phyloP scores from a whole-genome alignment of 2,797 vertebrate genomes.

The Tolypeutes matacus region DNA sequence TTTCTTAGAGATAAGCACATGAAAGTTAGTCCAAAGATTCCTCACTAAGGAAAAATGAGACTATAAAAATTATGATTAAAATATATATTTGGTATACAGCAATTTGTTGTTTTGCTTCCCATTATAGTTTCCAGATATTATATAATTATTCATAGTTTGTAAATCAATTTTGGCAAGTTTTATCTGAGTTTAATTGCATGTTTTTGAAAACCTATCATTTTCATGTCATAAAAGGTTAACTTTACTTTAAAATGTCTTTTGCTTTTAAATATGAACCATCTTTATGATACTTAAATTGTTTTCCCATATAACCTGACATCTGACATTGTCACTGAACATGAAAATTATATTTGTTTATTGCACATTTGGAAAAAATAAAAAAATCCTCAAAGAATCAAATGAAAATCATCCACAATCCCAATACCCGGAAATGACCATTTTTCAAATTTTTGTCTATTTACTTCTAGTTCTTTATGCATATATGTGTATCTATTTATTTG shows the following conservation, averaged over 20 bases:
- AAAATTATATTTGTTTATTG: conserved; percentile 35
- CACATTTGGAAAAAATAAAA: conserved; percentile 32
- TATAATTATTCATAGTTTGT: neutral
- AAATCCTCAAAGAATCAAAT: neutral
- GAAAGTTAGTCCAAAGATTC: neutral
- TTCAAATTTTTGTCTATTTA: neutral
- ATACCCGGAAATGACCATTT: neutral
- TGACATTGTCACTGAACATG: conserved; percentile 53
- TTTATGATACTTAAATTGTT: neutral
- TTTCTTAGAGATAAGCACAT: conserved; percentile 1
- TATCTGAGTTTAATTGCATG: conserved; percentile 38
- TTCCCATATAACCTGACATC: conserved; percentile 19
- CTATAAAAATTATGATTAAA: neutral
- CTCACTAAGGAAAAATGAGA: neutral
- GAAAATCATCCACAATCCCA: neutral
- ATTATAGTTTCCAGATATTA: conserved; percentile 17
- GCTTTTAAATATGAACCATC: conserved; percentile 51
- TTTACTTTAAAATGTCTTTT: conserved; percentile 58
- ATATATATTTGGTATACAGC: neutral
- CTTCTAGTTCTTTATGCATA: neutral
- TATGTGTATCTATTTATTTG: neutral
- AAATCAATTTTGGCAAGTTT: conserved; percentile 45
- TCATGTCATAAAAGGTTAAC: conserved; percentile 31
- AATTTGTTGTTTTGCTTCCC: neutral
- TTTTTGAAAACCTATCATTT: conserved; percentile 25